Percentiles rank a stretch among this genome's conserved stretches.
These are phyloP conservation scores for Metellina segmentata DNA, from an alignment of 2,888 invertebrate species.

Conservation along the genomic window DNA sequence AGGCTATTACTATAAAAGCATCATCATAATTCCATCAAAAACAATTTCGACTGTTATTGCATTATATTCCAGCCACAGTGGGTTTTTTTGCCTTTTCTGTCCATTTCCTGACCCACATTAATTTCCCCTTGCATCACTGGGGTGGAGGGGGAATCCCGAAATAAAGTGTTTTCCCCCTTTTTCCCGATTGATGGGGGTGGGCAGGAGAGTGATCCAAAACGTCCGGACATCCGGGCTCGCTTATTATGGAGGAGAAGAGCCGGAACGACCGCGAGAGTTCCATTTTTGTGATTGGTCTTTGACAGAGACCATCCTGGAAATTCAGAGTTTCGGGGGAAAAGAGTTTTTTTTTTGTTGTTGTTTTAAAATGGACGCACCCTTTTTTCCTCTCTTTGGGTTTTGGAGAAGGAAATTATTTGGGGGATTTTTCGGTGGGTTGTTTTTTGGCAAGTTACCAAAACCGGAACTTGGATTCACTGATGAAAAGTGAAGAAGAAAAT, in stretches of 20 bases:
- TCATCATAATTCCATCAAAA: slow-evolving; percentile 51
- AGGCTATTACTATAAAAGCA: slow-evolving; percentile 21
- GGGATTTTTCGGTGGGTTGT: not conserved
- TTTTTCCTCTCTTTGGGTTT: not conserved
- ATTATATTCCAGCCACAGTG: slow-evolving; percentile 50
- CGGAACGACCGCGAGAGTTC: slow-evolving; percentile 25
- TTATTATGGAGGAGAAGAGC: slow-evolving; percentile 26
- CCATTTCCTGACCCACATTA: slow-evolving; percentile 59
- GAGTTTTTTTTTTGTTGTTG: not conserved
- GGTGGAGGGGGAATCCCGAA: slow-evolving; percentile 1
- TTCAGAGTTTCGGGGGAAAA: not conserved
- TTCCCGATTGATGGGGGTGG: slow-evolving; percentile 36
- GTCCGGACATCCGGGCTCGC: slow-evolving; percentile 40
- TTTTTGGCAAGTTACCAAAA: slow-evolving; percentile 13
- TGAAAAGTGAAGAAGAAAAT: too few species aligned
- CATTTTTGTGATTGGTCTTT: slow-evolving; percentile 63
- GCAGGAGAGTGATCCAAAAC: slow-evolving; percentile 17
- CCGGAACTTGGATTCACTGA: not conserved
- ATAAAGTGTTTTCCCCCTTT: slow-evolving; percentile 18
- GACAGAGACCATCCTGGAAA: slow-evolving; percentile 13
- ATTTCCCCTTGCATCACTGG: slow-evolving; percentile 20
- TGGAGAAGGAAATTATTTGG: not conserved
- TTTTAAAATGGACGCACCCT: not conserved
- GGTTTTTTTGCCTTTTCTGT: slow-evolving; percentile 16
- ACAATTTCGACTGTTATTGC: slow-evolving; percentile 56